These are phyloP conservation scores for Odontophorus gujanensis DNA, from an alignment of 2,113 vertebrate species.

Conservation along the genomic window DNA sequence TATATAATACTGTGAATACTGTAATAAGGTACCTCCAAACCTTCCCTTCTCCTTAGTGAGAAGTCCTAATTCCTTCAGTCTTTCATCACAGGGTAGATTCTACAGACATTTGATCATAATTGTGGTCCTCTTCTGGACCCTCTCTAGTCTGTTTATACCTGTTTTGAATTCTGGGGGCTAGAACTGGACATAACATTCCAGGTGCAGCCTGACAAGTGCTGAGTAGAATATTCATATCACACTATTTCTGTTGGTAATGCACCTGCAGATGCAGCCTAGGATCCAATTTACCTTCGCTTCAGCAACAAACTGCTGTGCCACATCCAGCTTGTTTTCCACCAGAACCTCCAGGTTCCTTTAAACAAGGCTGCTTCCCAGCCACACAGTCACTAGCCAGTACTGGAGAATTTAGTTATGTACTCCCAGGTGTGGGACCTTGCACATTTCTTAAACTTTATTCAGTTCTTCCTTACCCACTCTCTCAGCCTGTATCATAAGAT, in stretches of 20 bases:
- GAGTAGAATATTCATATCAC: not conserved
- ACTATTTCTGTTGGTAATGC: not conserved
- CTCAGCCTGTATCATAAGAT: not conserved
- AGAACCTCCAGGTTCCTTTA: not conserved
- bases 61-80: not conserved
- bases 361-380: not conserved
- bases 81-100: not conserved
- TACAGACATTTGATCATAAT: not conserved
- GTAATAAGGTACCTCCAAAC: not conserved
- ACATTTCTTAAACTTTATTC: not conserved
- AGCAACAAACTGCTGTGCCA: too few relatives aligned
- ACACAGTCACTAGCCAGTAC: not conserved
- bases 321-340: not conserved
- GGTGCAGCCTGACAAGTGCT: not conserved
- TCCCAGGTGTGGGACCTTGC: not conserved
- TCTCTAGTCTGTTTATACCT: not conserved
- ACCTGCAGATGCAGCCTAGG: not conserved
- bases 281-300: not conserved
- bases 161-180: not conserved
- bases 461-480: not conserved
- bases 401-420: not conserved
- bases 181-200: not conserved
- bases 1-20: not conserved
- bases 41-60: not conserved
- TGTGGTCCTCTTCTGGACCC: not conserved